Evolutionary conservation across 2,113 vertebrate genomes (phyloP).

Genomic region (Athene noctua): DNA sequence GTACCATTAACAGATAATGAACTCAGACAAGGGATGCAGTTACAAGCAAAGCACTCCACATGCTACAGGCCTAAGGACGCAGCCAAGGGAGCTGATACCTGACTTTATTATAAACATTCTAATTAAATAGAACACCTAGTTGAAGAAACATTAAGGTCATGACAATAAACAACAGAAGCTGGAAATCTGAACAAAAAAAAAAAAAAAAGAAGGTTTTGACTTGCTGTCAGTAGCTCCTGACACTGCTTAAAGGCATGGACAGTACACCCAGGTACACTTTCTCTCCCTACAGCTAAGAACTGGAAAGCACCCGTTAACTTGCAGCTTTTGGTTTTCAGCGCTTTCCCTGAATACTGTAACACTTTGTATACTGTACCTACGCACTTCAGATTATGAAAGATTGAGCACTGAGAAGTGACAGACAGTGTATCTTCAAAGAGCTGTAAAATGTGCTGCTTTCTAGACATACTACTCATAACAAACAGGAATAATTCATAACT

Average conservation of each 20-base stretch:
- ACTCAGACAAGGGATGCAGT: conserved; percentile 92
- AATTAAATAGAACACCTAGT: conserved; percentile 72
- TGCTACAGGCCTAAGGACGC: conserved; percentile 88
- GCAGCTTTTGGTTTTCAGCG: background rate
- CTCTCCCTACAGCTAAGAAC: background rate
- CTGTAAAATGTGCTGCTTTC: conserved; percentile 24
- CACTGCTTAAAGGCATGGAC: background rate
- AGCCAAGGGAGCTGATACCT: conserved; percentile 82
- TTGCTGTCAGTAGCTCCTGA: background rate
- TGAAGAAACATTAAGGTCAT: conserved; percentile 56
- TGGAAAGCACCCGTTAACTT: background rate
- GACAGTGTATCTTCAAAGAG: conserved; percentile 36
- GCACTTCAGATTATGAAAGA: background rate
- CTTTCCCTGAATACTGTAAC: background rate
- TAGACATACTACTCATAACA: background rate
- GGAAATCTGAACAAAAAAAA: background rate
- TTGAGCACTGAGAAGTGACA: conserved; percentile 3
- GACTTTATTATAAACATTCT: conserved; percentile 72
- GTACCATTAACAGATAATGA: conserved; percentile 97
- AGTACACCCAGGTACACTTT: background rate
- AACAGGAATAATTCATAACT: conserved; percentile 30
- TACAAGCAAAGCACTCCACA: conserved; percentile 86
- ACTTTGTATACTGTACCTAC: background rate
- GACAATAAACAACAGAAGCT: conserved; percentile 29
- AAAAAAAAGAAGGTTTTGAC: background rate